Base-by-base conservation (phyloP, 2,113 vertebrate genomes). In the Ginglymostoma cirratum region DNA sequence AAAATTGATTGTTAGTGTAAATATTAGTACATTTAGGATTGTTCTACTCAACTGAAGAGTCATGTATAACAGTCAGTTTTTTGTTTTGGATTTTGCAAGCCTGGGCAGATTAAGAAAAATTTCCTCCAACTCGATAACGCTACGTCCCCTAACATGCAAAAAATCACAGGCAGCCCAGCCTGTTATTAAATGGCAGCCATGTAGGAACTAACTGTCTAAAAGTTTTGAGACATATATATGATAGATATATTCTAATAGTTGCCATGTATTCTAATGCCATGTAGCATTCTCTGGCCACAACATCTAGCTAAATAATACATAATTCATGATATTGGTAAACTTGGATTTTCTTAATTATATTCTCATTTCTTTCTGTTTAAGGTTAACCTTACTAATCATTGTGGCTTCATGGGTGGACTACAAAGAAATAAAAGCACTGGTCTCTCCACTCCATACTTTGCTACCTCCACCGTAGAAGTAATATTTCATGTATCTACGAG, bases 401-500 rank as follows among this genome's bases (percentile, higher is more conserved):
- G 99, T 97, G 99, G 99, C 94, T 99, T 99, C 97, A 99, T 99
- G 98, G 99, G 99, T 97, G 99, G 99, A 96, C 97, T 99, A 52
- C 99, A 99, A 96, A 98, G 98, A 97, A 99, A 99, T 96, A 98
- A 98, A 97, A 99, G 99, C 97, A 99, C 99, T 95, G 99, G 99
- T 83, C 97, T 99, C 96, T 99, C 98, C 96, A 99, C 99, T 96
- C 99, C 99, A 0, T 99, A 99, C 97, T 99, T 98, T 96, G 98
- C 99, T 98, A 99, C 99, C 96, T 99, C 99, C 96, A 99, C 99
- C 30, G 99, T 99, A 12, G 99, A 99, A 98, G 99, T 99, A 89
- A 98, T 99, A 98, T 99, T 99, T 97, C 99, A 99, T 93, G 99
- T 99, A 14, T 99, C 99, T 96, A 99, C 99, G 86, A 98, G 99